Evolutionary conservation across 1,140 invertebrate genomes (phyloP), one percentile per base, ranked within the genome.

Genomic region (Drosophila auraria): DNA sequence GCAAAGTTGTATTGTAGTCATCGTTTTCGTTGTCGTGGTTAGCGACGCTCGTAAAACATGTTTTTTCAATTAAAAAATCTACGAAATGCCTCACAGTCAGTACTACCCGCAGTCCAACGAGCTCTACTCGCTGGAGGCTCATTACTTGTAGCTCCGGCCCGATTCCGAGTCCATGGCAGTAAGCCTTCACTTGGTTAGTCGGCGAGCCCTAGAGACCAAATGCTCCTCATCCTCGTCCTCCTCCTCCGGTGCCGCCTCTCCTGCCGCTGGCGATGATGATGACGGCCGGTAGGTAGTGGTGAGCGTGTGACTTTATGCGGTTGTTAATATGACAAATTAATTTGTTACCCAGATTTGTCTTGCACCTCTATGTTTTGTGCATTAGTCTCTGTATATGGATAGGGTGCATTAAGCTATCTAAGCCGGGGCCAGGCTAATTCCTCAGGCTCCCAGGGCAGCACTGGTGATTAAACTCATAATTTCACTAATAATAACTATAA

Each of bases 311-410:
- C 86, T 90, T 90, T 90, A 82, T 86, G 87, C 62, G 64, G 86
- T 90, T 90, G 86, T 90, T 90, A 86, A 91, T 90, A 90, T 90
- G 87, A 90, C 86, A 90, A 90, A 90, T 90, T 90, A 86, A 90
- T 90, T 90, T 90, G 86, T 86, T 90, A 86, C 72, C 76, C 82
- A 70, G 87, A 90, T 80, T 90, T 77, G 70, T 70, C 73, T 75
- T 65, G 72, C 63, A 77, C 82, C 70, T 78, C 47, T 59, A 40
- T 59, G 63, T 57, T 57, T 72, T 66, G 36, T 53, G 42, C 49
- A 69, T 70, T 65, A 40, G 40, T 49, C 64, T 81, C 78, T 80
- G 69, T 74, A 74, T 68, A 80, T 80, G 78, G 77, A 72, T 72
- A 81, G 50, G 60, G 58, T 53, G 62, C 66, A 81, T 81, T 75